A percentile compares a stretch with the other conserved stretches of the same genome.
Evolutionary conservation across 2,797 vertebrate genomes (phyloP).

Genomic region (Oreochromis mossambicus): DNA sequence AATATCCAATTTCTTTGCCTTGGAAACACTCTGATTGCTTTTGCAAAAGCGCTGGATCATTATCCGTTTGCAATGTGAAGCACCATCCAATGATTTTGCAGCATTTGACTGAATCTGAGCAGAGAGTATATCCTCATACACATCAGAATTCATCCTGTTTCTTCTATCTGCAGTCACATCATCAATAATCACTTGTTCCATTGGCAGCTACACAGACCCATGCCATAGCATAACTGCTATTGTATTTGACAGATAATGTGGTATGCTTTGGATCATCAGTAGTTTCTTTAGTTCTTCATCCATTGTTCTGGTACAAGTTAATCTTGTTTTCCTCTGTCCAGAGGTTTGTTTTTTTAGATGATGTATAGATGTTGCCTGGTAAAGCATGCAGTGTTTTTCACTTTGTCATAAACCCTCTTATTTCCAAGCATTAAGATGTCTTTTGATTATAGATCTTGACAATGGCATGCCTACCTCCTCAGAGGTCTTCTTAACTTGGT

Average conservation of each 20-base stretch:
- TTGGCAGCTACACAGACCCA: not conserved
- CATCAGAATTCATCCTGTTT: not conserved
- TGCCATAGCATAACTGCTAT: fast-evolving
- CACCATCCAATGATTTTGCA: not conserved
- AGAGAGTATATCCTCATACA: not conserved
- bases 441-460: not conserved
- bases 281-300: not conserved
- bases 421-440: not conserved
- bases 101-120: not conserved
- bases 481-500: not conserved
- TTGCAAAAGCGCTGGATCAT: not conserved
- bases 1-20: not conserved
- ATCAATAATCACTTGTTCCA: not conserved
- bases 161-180: not conserved
- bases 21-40: not conserved
- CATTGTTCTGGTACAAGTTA: not conserved
- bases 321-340: not conserved
- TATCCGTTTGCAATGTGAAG: not conserved
- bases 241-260: not conserved
- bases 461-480: not conserved
- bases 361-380: not conserved
- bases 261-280: not conserved
- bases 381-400: not conserved
- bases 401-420: not conserved
- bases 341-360: not conserved